Evolutionary conservation across 1,140 invertebrate species (phyloP).

Genomic region (Drosophila carrolli): DNA sequence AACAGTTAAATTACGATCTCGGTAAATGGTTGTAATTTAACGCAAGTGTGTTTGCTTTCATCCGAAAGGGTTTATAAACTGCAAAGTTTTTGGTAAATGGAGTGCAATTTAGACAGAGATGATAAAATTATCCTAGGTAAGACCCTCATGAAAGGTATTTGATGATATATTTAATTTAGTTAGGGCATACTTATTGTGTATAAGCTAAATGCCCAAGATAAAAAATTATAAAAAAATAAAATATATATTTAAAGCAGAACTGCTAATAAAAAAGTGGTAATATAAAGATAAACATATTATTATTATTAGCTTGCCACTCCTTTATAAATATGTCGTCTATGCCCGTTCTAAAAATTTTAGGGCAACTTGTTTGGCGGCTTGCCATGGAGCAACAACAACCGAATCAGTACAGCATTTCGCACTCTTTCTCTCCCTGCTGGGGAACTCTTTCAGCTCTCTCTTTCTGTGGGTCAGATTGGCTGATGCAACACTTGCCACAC

Average conservation of each 20-base stretch:
- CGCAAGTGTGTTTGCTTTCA: neutral
- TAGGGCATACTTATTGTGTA: no score
- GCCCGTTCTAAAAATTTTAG: constrained; percentile 8
- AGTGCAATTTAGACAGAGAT: neutral
- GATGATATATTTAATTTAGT: no score
- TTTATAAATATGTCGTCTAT: neutral
- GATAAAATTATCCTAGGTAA: neutral
- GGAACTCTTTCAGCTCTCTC: constrained; percentile 12
- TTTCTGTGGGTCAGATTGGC: constrained; percentile 47
- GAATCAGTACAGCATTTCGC: constrained; percentile 26
- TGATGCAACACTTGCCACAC: constrained; percentile 67
- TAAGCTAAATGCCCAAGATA: no score
- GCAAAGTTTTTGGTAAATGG: neutral
- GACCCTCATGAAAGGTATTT: no score
- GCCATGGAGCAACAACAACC: constrained; percentile 1
- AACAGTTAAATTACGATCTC: constrained; percentile 1
- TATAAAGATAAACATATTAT: no score
- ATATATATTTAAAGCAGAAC: neutral
- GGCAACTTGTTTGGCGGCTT: constrained; percentile 17
- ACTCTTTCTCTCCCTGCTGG: constrained; percentile 22
- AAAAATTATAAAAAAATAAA: neutral
- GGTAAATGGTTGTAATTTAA: constrained; percentile 2
- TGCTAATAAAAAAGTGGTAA: no score
- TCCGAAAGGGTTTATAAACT: neutral
- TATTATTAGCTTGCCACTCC: no score